phyloP scores from a whole-genome alignment of 2,888 invertebrate genomes.

The Hirtodrosophila histrioides region DNA sequence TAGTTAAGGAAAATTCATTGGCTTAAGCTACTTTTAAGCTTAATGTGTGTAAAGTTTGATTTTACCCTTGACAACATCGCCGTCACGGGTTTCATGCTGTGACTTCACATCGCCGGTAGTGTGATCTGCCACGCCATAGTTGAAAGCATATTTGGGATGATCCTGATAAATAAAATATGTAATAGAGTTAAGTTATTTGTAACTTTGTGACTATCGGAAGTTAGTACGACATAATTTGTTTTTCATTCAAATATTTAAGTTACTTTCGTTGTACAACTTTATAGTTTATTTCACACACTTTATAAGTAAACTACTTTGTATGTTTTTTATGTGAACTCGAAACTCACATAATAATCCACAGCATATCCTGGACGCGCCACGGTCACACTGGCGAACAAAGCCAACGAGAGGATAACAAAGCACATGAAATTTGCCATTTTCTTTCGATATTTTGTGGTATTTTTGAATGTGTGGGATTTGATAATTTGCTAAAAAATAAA shows the following conservation, averaged over 20 bases:
- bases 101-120: constrained; percentile 86
- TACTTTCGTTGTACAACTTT: too few species aligned
- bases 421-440: constrained; percentile 80
- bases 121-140: constrained; percentile 88
- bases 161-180: constrained; percentile 82
- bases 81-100: constrained; percentile 87
- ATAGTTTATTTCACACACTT: too few species aligned
- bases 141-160: constrained; percentile 87
- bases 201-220: too few species aligned
- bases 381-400: constrained; percentile 77
- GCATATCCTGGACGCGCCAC: constrained; percentile 85
- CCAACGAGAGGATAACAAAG: constrained; percentile 78
- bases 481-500: constrained; percentile 57
- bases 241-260: too few species aligned
- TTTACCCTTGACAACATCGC: constrained; percentile 88
- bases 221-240: too few species aligned
- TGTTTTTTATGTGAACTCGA: not conserved
- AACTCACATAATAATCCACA: constrained; percentile 88
- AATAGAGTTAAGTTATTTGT: too few species aligned
- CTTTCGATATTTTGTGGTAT: constrained; percentile 23
- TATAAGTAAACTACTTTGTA: not conserved
- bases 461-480: constrained; percentile 22
- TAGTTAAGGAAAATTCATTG: not conserved
- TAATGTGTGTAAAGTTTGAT: not conserved
- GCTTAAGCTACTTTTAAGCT: not conserved